Evolutionary conservation across 2,888 invertebrate genomes (phyloP).

Genomic region (Hyppa rectilinea): DNA sequence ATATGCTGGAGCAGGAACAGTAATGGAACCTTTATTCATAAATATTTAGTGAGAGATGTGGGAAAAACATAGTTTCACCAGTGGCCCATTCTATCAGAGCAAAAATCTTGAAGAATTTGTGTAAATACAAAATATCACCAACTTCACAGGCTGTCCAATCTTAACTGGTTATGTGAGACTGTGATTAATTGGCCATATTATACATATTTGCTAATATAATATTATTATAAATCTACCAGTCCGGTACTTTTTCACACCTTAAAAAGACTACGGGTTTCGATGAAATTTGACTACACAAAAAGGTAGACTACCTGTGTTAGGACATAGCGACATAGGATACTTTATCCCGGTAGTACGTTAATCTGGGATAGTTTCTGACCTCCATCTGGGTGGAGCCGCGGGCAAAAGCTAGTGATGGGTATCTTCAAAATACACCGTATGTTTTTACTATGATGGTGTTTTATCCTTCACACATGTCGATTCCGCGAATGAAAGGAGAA

Average conservation of each 20-base stretch:
- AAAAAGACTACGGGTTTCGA: too few species aligned
- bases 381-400: too few species aligned
- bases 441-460: not conserved
- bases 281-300: too few species aligned
- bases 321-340: too few species aligned
- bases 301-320: too few species aligned
- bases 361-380: too few species aligned
- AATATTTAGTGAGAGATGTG: not conserved
- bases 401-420: too few species aligned
- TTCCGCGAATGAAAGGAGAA: conserved; percentile 1
- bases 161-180: not conserved
- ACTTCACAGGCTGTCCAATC: not conserved
- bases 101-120: not conserved
- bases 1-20: not conserved
- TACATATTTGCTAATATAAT: too few species aligned
- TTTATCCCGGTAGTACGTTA: too few species aligned
- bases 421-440: not conserved
- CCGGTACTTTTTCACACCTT: too few species aligned
- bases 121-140: not conserved
- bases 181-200: too few species aligned
- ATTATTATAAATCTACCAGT: too few species aligned
- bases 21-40: not conserved
- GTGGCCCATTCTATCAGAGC: not conserved
- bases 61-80: not conserved
- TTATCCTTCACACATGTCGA: conserved; percentile 16